Percentiles rank a stretch among this genome's conserved stretches.
phyloP scores from a whole-genome alignment of 2,797 vertebrate species.

The Anableps anableps region DNA sequence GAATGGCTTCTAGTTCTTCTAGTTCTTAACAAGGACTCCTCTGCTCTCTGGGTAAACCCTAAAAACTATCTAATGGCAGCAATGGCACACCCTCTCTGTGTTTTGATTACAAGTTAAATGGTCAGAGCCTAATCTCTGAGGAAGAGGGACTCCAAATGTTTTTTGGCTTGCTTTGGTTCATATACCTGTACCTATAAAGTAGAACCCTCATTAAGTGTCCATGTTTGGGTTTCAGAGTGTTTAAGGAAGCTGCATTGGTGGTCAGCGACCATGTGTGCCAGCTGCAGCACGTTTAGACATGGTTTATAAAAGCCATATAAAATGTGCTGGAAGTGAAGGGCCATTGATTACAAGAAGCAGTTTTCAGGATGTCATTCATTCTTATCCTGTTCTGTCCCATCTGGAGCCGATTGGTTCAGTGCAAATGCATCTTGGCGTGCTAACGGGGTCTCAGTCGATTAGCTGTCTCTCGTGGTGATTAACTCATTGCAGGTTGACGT shows the following conservation, averaged over 20 bases:
- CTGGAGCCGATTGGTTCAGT: slow-evolving; percentile 62
- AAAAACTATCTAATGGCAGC: slow-evolving; percentile 54
- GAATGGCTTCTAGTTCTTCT: slow-evolving; percentile 17
- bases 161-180: slow-evolving; percentile 37
- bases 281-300: slow-evolving; percentile 67
- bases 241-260: slow-evolving; percentile 50
- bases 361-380: slow-evolving; percentile 61
- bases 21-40: slow-evolving; percentile 34
- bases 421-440: slow-evolving; percentile 51
- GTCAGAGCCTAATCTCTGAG: slow-evolving; percentile 40
- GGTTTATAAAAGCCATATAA: slow-evolving; percentile 64
- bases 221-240: slow-evolving; percentile 58
- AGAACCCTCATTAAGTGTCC: slow-evolving; percentile 47
- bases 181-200: slow-evolving; percentile 65
- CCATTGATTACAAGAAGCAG: slow-evolving; percentile 65
- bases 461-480: slow-evolving; percentile 62
- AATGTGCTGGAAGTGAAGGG: slow-evolving; percentile 64
- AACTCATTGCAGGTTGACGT: slow-evolving; percentile 43
- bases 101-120: slow-evolving; percentile 51
- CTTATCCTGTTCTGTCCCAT: slow-evolving; percentile 59
- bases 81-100: slow-evolving; percentile 50
- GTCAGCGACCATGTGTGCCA: slow-evolving; percentile 58
- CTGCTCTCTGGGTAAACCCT: slow-evolving; percentile 17
- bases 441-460: slow-evolving; percentile 57
- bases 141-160: slow-evolving; percentile 46